A percentile compares a stretch with the other conserved stretches of the same genome.
Evolutionary conservation across 30 jellyfish, hydroid and myxozoan species (phyloP).

Genomic region (Pseudorhiza aurosa): DNA sequence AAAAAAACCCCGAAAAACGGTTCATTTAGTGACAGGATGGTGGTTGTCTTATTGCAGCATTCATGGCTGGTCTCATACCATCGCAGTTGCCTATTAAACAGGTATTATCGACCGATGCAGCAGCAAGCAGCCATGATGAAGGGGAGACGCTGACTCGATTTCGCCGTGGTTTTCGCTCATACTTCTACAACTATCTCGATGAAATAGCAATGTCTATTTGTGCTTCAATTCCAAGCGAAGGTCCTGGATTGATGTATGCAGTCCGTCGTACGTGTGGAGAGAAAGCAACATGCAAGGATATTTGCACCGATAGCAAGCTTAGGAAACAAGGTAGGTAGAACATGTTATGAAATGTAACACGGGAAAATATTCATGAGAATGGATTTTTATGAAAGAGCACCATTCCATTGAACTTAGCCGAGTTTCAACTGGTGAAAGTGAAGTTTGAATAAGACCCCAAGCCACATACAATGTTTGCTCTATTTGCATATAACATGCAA

Average conservation of each 20-base stretch:
- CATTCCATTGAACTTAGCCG: no score
- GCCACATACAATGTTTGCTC: no score
- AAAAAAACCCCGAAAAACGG: no score
- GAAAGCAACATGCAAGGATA: slow-evolving; percentile 95
- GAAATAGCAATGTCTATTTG: slow-evolving; percentile 99
- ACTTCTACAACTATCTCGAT: slow-evolving; percentile 94
- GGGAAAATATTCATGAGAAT: no score
- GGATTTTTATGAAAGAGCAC: no score
- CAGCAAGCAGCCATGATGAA: slow-evolving; percentile 11
- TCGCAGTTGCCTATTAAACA: slow-evolving; percentile 64
- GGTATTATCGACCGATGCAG: slow-evolving; percentile 20
- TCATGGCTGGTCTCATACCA: slow-evolving; percentile 48
- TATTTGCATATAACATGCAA: no score
- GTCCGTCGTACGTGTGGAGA: slow-evolving; percentile 99
- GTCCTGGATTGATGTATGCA: slow-evolving; percentile 99
- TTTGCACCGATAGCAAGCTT: slow-evolving; percentile 87
- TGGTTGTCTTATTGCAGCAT: no score
- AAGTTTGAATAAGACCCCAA: no score
- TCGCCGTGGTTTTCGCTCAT: slow-evolving; percentile 98
- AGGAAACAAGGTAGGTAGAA: slow-evolving; percentile 91
- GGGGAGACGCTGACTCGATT: slow-evolving; percentile 46
- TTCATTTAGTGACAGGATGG: no score
- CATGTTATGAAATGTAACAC: no score
- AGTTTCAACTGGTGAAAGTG: no score
- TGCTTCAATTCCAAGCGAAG: slow-evolving; percentile 99